Evolutionary conservation across 2,888 invertebrate species (phyloP).

Genomic region (Muschampia plurimacula): DNA sequence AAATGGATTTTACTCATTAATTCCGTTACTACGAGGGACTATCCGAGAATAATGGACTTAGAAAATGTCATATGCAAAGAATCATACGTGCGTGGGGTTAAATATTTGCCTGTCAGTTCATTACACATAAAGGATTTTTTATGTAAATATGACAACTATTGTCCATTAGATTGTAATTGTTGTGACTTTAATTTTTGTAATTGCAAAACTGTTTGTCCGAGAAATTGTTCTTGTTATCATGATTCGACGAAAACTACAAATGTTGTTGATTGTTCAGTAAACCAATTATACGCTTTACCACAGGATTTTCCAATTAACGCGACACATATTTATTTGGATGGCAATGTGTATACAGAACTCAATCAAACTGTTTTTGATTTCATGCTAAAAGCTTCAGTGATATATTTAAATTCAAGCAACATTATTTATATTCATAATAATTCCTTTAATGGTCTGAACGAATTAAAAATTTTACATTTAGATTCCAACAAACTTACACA

Average conservation of each 20-base stretch:
- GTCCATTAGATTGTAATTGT: conserved; percentile 96
- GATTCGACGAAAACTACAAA: conserved; percentile 96
- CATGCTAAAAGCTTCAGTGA: conserved; percentile 84
- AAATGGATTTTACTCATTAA: conserved; percentile 97
- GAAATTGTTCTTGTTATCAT: conserved; percentile 97
- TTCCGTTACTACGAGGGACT: conserved; percentile 92
- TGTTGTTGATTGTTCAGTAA: conserved; percentile 95
- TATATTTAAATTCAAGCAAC: conserved; percentile 94
- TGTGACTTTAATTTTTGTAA: conserved; percentile 98
- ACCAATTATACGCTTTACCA: conserved; percentile 91
- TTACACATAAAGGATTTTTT: conserved; percentile 94
- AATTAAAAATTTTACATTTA: conserved; percentile 92
- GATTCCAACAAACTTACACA: conserved; percentile 93
- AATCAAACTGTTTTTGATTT: conserved; percentile 78
- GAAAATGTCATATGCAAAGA: conserved; percentile 95
- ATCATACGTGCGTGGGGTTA: conserved; percentile 92
- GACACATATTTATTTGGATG: conserved; percentile 96
- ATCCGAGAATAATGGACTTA: conserved; percentile 95
- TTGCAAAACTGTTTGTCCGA: conserved; percentile 97
- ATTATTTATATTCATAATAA: conserved; percentile 93
- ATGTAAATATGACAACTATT: conserved; percentile 95
- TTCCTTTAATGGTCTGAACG: conserved; percentile 92
- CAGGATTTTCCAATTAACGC: conserved; percentile 95
- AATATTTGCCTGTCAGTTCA: conserved; percentile 91
- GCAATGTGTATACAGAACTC: conserved; percentile 93